Conservation (phyloP, 2,113 vertebrate genomes). For the Puntigrus tetrazona region DNA sequence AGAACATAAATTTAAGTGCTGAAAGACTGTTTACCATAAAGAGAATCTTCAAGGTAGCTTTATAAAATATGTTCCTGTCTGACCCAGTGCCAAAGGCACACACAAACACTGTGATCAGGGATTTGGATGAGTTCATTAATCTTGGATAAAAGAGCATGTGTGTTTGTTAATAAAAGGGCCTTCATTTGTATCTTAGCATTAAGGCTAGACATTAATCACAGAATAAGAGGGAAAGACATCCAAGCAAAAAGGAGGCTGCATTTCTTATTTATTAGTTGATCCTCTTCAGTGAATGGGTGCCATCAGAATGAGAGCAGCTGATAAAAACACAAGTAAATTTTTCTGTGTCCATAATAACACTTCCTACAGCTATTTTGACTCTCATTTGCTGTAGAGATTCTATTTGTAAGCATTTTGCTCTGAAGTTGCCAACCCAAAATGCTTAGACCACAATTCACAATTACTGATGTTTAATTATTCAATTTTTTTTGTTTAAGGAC, state of each 20-base stretch:
- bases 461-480: background rate
- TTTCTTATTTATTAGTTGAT: background rate
- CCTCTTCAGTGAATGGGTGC: background rate
- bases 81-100: background rate
- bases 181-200: background rate
- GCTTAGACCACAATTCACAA: background rate
- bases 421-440: background rate
- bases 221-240: background rate
- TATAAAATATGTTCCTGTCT: conserved; percentile 17
- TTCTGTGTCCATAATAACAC: background rate
- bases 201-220: background rate
- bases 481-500: conserved; percentile 74
- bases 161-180: conserved; percentile 21
- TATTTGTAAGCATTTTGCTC: background rate
- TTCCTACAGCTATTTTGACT: background rate
- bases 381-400: background rate
- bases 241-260: background rate
- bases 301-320: background rate
- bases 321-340: background rate
- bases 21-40: conserved; percentile 24
- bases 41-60: conserved; percentile 24
- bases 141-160: background rate
- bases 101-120: background rate
- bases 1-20: conserved; percentile 32
- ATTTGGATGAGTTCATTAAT: conserved; percentile 5